Conservation (phyloP, 2,888 invertebrate species). For the Drosophila colorata region DNA sequence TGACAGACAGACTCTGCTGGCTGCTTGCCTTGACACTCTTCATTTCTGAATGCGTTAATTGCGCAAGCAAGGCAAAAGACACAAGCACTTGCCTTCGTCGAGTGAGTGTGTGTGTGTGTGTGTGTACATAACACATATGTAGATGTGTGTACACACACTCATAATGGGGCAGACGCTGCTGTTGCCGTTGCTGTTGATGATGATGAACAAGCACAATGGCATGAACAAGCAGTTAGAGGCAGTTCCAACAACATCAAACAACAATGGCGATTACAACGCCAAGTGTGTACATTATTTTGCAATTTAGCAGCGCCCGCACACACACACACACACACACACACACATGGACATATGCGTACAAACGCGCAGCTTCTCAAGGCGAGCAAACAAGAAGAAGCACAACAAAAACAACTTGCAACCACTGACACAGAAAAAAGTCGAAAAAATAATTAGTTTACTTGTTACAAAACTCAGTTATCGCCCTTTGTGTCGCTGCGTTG, state of each 20-base stretch:
- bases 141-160: slow-evolving; percentile 46
- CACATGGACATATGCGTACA: slow-evolving; percentile 16
- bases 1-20: slow-evolving; percentile 32
- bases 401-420: slow-evolving; percentile 44
- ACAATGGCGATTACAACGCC: slow-evolving; percentile 77
- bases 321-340: slow-evolving; percentile 14
- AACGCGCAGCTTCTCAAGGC: slow-evolving; percentile 48
- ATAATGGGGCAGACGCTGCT: slow-evolving; percentile 12
- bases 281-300: slow-evolving; percentile 81
- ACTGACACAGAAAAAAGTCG: slow-evolving; percentile 51
- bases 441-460: slow-evolving; percentile 82
- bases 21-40: slow-evolving; percentile 78
- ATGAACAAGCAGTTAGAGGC: slow-evolving; percentile 76
- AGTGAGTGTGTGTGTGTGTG: slow-evolving; percentile 19
- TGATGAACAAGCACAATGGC: slow-evolving; percentile 78
- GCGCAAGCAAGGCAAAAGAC: slow-evolving; percentile 64
- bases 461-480: slow-evolving; percentile 78
- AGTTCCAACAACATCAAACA: slow-evolving; percentile 66
- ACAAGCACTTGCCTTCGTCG: slow-evolving; percentile 38
- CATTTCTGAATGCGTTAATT: slow-evolving; percentile 80
- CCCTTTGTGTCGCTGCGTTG: slow-evolving; percentile 62
- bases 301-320: slow-evolving; percentile 68
- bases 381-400: slow-evolving; percentile 40
- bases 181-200: slow-evolving; percentile 53
- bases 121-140: slow-evolving; percentile 45